These are phyloP conservation scores for Rhingia rostrata DNA, from an alignment of 2,888 invertebrate species.

Conservation along the genomic window DNA sequence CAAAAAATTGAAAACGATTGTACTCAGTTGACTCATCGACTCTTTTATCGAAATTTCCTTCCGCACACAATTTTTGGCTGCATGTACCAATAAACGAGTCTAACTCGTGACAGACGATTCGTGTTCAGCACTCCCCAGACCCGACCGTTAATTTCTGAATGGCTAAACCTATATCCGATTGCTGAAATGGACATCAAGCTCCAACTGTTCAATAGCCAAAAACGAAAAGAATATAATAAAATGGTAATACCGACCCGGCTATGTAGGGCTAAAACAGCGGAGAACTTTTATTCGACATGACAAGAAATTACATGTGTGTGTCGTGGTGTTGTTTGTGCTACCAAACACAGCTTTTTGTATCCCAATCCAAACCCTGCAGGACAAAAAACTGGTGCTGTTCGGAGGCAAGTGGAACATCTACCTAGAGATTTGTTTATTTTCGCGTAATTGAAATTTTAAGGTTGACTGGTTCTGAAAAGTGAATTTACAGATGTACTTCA, in stretches of 20 bases:
- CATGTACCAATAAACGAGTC: constrained; percentile 15
- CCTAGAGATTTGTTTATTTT: constrained; percentile 66
- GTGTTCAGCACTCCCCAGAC: not conserved
- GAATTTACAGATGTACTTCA: constrained; percentile 63
- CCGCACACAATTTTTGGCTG: constrained; percentile 9
- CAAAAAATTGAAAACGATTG: constrained; percentile 12
- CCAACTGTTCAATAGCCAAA: constrained; percentile 21
- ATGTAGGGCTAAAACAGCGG: constrained; percentile 24
- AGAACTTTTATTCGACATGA: constrained; percentile 56
- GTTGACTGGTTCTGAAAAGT: constrained; percentile 57
- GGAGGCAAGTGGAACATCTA: constrained; percentile 37
- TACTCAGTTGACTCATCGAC: constrained; percentile 30
- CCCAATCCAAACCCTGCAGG: constrained; percentile 28
- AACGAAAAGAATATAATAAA: constrained; percentile 12
- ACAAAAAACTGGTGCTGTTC: constrained; percentile 15
- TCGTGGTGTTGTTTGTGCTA: constrained; percentile 42
- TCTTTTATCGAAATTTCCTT: constrained; percentile 9
- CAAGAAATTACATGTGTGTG: constrained; percentile 50
- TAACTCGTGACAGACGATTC: constrained; percentile 4
- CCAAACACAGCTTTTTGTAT: constrained; percentile 39
- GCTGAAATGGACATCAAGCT: constrained; percentile 13
- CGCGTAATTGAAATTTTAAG: constrained; percentile 72
- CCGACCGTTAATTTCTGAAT: constrained; percentile 2
- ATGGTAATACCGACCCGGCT: not conserved
- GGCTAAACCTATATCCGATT: constrained; percentile 41